Base-by-base conservation (phyloP, 1,140 invertebrate genomes). In the Neodiprion fabricii region DNA sequence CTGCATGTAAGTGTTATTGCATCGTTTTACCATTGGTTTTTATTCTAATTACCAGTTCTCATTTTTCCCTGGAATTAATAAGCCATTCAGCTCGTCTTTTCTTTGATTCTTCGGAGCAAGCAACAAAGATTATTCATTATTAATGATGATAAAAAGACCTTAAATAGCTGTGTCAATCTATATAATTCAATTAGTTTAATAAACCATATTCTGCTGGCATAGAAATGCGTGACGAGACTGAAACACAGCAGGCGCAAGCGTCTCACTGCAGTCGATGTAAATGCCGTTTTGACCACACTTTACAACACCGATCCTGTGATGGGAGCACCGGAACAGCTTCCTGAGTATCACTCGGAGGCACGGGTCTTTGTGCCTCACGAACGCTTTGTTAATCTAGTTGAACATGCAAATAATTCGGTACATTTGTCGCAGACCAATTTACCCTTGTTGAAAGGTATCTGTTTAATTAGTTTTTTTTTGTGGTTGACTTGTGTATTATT, bases 141-240 rank as follows among this genome's bases (percentile, higher is more conserved):
- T 40, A 40, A 40, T 40, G 28, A 40, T 40, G 28, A 40, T 40
- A 40, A 40, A 1, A 40, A 40, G 28, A 40, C 28, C 28, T 5
- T 66, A 67, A 48, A 40, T 71, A 14, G 12, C 10, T 69, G 65
- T 17, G 5, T 5, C 14, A 61, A 69, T 28, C 69, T 14, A 67
- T 48, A 76, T 9, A 74, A 50, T 67, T 50, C 48, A 70, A 17
- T 28, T 17, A 8, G 50, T 4, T 47, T 40, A 0, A 40, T 12
- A 49, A 10, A 14, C 10, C 47, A 48, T 17, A 7, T 66, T 68
- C 67, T n/a, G 69, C n/a, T 82, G 21, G 28, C 28, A 40, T 23
- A 88, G 86, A 88, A 89, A 87, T 89, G 87, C 72, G 82, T 86
- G 9, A 87, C 83, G 12, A 86, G 86, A 78, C 75, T 89, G n/a